Base-by-base conservation (phyloP, 2,888 invertebrate species). In the Zygogramma bicolorata region DNA sequence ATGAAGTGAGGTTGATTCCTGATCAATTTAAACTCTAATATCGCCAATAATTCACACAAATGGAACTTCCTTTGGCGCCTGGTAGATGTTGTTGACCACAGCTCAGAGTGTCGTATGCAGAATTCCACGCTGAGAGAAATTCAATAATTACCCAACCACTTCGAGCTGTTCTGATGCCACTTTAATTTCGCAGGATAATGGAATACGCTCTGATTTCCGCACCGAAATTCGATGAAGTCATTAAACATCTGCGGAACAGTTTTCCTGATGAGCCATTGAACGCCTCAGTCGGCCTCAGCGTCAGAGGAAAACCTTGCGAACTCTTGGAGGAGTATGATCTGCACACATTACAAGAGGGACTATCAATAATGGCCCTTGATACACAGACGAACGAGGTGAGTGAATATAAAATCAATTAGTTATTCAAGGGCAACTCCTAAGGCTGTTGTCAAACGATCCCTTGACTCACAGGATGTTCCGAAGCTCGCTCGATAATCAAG, bases 261-360 rank as follows among this genome's bases (percentile, higher is more conserved):
- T 95, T 95, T 85, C 92, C 94, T 0, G 95, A 95, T 83, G 95
- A 95, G 84, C 95, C 95, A 0, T 89, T 95, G 58, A 95, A 95
- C 87, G 91, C 91, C 79, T 93, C 94, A 0, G 93, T 94, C n/a
- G 90, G 90, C 10, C 88, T 95, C 5, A 95, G 94, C 82, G 86
- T 90, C 62, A 89, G 91, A 5, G 94, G 94, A 0, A 90, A 92
- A 80, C 90, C 93, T 0, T 94, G 95, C 81, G 89, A 88, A 0
- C 92, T 93, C 29, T 88, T 95, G 66, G 95, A 95, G 87, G 88
- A 90, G 27, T 93, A 94, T 79, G 93, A 94, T 82, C 85, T 91
- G 42, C 88, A 89, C 25, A 95, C 95, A n/a, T 89, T 95, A 80
- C 89, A 90, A 71, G 94, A 95, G 84, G 92, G 93, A 7, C 88